Evolutionary conservation across 2,113 vertebrate species (phyloP), one percentile per base, ranked within the genome.

Genomic region (Etia nguti): DNA sequence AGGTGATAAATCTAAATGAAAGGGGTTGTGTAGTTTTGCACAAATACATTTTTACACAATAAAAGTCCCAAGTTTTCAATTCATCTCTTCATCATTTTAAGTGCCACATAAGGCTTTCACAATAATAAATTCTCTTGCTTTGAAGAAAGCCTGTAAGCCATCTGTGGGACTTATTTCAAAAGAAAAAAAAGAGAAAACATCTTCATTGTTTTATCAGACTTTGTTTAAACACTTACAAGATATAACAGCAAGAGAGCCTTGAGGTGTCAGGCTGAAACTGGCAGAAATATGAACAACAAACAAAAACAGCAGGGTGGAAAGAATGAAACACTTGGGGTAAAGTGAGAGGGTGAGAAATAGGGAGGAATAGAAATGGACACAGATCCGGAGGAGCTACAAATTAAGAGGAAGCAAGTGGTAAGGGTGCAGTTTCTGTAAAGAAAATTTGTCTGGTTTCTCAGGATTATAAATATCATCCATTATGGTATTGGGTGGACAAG

Each of bases 301-400:
- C 80, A 84, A 85, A 88, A 90, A 81, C 86, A 93, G 86, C 87
- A 60, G 89, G 90, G 22, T 6, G 8, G 68, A 85, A 84, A 86
- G 80, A 89, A 92, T 89, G 81, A 87, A 91, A 90, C 89, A 92
- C 86, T 86, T 84, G 83, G 75, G 87, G 81, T 82, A 52, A 92
- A 89, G 88, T 86, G 89, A 90, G 83, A 91, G 77, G 70, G 60
- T 73, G 82, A 79, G 52, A 86, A 83, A n/a, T 41, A 8, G 34
- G 31, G 57, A 29, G 31, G 18, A 11, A 31, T 41, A 29, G 8
- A 41, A 86, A 68, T 86, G 84, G 81, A 85, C 62, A 43, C 36
- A 60, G 24, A 87, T 68, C 24, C 54, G 31, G 29, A 54, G 22
- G 20, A 81, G 34, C 56, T 36, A 22, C 46, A 82, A 82, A 80